A percentile compares a stretch with the other conserved stretches of the same genome.
Evolutionary conservation across 2,888 invertebrate species (phyloP).

Genomic region (Rhopalosiphum nymphaeae): DNA sequence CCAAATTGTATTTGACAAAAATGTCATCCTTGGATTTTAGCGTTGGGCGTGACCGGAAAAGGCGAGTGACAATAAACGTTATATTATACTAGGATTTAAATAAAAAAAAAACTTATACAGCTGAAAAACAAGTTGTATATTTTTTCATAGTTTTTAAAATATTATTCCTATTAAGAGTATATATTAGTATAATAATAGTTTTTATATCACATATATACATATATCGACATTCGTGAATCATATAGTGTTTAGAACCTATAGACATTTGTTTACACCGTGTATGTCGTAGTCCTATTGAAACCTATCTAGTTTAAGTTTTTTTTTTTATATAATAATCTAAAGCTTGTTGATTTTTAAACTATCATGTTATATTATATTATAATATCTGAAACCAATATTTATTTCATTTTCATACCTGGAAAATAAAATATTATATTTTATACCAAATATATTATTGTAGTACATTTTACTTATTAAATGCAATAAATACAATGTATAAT

Average conservation of each 20-base stretch:
- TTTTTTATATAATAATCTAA: neutral
- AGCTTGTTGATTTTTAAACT: neutral
- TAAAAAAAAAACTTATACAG: constrained; percentile 21
- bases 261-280: neutral
- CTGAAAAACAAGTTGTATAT: constrained; percentile 19
- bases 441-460: neutral
- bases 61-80: constrained; percentile 57
- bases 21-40: constrained; percentile 9
- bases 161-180: neutral
- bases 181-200: neutral
- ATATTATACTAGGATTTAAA: neutral
- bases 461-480: neutral
- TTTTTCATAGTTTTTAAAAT: constrained; percentile 34
- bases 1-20: constrained; percentile 21
- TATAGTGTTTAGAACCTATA: neutral
- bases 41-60: constrained; percentile 56
- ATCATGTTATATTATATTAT: no score
- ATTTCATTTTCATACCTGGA: neutral
- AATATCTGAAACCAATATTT: no score
- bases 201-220: neutral
- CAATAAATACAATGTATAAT: neutral
- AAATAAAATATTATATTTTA: neutral
- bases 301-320: neutral
- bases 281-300: no score
- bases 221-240: neutral